Evolutionary conservation across 2,888 invertebrate species (phyloP), one percentile per base, ranked within the genome.

Genomic region (Dexiosoma caninum): DNA sequence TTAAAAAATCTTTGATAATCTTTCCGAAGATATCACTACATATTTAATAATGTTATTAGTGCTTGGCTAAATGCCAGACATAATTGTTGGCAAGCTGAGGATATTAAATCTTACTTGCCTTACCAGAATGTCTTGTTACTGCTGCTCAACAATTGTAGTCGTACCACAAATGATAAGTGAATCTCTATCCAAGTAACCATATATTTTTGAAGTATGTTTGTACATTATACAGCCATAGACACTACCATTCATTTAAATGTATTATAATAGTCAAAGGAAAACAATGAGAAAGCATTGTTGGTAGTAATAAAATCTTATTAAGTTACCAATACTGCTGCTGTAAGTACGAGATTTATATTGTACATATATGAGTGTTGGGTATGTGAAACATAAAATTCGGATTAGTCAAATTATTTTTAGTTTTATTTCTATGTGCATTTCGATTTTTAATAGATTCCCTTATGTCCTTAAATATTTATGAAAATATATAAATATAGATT

Each of bases 11-110:
- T 67, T 30, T 76, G 51, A 51, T 75, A 51, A 72, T 62, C 53
- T 53, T 16, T 23, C 7, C 42, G 67, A 67, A 53, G 42, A 12
- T 66, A 66, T 75, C 75, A 53, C 64, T 75, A 75, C 70, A 69
- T 67, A 81, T 76, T 76, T 76, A 81, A 72, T 71, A 76, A 76
- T 80, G 51, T 81, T 81, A 67, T 81, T 76, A 67, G 8, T 66
- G 55, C 72, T 76, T 81, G 80, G 76, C 80, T 62, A 62, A 71
- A 72, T 72, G 76, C 80, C 76, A 80, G 66, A 71, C 60, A 57
- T 67, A 72, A 77, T 77, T 62, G 77, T 70, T 77, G 70, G 49
- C 70, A 70, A 64, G 62, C 44, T 42, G 10, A 35, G 9, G 5
- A 35, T 53, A 42, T 44, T 53, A 44, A 62, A 62, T 44, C 53